Conservation (phyloP, 1,140 invertebrate genomes). For the Hyles vespertilio region DNA sequence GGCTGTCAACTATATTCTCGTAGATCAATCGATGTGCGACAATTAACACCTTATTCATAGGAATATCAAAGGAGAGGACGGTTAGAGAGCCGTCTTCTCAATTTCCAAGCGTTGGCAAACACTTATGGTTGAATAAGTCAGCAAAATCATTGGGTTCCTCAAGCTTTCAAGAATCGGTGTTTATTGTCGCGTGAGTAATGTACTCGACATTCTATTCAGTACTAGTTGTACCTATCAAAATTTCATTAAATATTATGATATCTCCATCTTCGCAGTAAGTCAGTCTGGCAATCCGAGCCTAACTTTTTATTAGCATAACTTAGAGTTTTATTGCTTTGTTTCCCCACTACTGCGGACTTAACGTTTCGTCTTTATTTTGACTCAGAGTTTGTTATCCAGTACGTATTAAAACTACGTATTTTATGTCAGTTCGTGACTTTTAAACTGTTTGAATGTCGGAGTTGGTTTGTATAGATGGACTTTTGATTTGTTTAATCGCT, state of each 20-base stretch:
- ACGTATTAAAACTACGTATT: constrained; percentile 6
- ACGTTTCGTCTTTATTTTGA: neutral
- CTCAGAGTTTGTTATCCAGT: neutral
- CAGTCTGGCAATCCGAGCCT: neutral
- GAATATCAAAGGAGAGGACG: no score
- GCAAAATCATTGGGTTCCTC: no score
- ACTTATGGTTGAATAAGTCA: no score
- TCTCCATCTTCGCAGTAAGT: neutral
- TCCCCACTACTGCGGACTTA: constrained; percentile 2
- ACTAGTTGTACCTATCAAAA: neutral
- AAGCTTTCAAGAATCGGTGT: neutral
- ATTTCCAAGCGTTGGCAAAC: no score
- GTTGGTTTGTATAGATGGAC: no score
- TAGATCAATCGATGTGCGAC: no score
- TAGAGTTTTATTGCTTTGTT: constrained; percentile 8
- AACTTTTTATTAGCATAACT: constrained; percentile 6
- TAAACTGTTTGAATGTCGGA: constrained; percentile 1
- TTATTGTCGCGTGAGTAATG: neutral
- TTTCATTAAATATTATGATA: neutral
- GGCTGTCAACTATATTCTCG: no score
- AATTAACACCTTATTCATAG: no score
- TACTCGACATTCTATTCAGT: neutral
- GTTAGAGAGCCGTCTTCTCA: no score
- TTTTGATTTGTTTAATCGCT: no score
- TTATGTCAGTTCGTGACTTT: constrained; percentile 4